Conservation (phyloP, 2,797 vertebrate genomes). For the Tachyglossus aculeatus region DNA sequence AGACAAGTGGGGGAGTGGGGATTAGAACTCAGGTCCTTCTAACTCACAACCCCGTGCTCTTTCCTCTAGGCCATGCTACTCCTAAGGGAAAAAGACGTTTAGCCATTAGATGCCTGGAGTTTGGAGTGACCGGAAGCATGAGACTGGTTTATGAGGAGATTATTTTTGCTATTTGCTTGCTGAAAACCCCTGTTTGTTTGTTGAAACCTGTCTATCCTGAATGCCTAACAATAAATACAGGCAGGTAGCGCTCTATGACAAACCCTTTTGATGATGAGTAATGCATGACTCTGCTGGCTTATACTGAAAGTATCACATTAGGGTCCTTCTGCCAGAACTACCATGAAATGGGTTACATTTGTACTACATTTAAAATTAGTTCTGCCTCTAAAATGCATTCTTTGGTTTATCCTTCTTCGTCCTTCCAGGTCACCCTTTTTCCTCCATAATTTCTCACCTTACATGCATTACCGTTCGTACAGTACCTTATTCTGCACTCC, state of each 20-base stretch:
- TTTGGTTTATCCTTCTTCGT: background rate
- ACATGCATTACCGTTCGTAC: too few relatives aligned
- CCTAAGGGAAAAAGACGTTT: background rate
- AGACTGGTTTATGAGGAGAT: conserved; percentile 19
- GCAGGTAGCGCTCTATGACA: conserved; percentile 51
- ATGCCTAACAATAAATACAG: conserved; percentile 42
- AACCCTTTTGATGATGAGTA: conserved; percentile 38
- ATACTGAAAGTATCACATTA: background rate
- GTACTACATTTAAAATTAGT: background rate
- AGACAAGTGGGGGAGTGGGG: too few relatives aligned
- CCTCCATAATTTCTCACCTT: background rate
- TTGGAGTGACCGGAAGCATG: background rate
- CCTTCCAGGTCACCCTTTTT: background rate
- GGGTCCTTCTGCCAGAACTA: background rate
- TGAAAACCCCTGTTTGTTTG: conserved; percentile 27
- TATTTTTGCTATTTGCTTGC: conserved; percentile 52
- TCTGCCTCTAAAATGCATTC: background rate
- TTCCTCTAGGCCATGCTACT: too few relatives aligned
- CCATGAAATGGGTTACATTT: background rate
- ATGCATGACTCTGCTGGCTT: conserved; percentile 6
- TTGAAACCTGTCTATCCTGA: conserved; percentile 64
- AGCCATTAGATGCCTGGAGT: background rate
- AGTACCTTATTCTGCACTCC: too few relatives aligned
- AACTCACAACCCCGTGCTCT: too few relatives aligned
- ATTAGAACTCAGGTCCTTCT: too few relatives aligned